Evolutionary conservation across 2,888 invertebrate species (phyloP).

Genomic region (Loripinus fragilis): DNA sequence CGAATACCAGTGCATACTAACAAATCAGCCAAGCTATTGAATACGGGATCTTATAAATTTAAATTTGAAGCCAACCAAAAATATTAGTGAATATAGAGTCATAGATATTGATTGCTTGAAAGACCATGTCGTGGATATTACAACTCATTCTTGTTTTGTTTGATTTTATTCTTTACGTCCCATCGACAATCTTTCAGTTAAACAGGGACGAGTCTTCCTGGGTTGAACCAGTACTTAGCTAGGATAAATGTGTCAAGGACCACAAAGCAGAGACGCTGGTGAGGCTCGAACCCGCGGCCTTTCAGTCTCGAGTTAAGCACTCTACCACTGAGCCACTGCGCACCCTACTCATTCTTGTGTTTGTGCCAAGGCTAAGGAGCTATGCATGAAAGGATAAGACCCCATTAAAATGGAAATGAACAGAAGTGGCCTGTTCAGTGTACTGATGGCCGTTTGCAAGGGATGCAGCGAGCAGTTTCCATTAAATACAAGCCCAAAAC

Average conservation of each 20-base stretch:
- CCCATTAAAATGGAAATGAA: not conserved
- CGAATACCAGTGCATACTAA: not conserved
- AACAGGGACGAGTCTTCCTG: too few relatives aligned
- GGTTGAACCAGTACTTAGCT: too few relatives aligned
- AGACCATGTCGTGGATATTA: not conserved
- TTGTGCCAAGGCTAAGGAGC: not conserved
- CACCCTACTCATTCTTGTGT: not conserved
- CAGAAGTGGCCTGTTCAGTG: constrained; percentile 11
- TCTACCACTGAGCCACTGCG: too few relatives aligned
- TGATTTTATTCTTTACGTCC: too few relatives aligned
- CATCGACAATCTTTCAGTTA: too few relatives aligned
- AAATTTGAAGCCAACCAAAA: not conserved
- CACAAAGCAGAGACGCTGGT: too few relatives aligned
- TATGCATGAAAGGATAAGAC: not conserved
- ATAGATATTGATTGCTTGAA: not conserved
- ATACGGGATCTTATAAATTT: not conserved
- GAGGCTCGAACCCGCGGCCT: too few relatives aligned
- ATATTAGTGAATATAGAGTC: constrained; percentile 4
- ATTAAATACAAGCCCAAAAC: constrained; percentile 24
- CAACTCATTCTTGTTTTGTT: too few relatives aligned
- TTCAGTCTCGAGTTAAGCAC: too few relatives aligned
- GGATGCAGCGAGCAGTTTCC: not conserved
- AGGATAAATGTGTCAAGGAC: too few relatives aligned
- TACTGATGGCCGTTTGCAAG: not conserved
- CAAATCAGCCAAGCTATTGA: not conserved